Evolutionary conservation across 2,888 invertebrate genomes (phyloP).

Genomic region (Bedellia somnulentella): DNA sequence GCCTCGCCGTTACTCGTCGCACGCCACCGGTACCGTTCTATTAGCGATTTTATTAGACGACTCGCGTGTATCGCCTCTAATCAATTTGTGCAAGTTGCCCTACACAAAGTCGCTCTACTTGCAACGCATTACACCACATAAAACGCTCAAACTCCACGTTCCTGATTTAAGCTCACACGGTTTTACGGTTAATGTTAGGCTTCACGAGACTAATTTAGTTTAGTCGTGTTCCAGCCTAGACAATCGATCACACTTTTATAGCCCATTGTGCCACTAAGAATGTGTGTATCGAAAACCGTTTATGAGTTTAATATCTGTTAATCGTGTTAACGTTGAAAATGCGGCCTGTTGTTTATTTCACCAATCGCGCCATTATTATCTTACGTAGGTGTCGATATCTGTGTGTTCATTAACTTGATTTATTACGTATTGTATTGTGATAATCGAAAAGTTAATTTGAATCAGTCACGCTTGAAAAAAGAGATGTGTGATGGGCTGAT

Average conservation of each 20-base stretch:
- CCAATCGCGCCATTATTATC: too few species aligned
- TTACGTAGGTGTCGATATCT: too few species aligned
- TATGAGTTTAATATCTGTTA: too few species aligned
- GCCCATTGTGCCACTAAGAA: constrained; percentile 3
- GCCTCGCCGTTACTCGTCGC: constrained; percentile 47
- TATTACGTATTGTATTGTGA: too few species aligned
- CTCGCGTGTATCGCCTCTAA: constrained; percentile 50
- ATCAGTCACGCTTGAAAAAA: too few species aligned
- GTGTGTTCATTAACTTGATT: too few species aligned
- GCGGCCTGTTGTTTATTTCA: too few species aligned
- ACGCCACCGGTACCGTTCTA: constrained; percentile 55
- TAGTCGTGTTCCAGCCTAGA: constrained; percentile 7
- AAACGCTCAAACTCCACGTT: constrained; percentile 25
- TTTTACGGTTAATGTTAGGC: constrained; percentile 20
- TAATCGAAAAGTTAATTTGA: too few species aligned
- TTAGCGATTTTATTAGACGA: constrained; percentile 56
- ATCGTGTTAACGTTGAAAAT: too few species aligned
- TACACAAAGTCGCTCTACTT: constrained; percentile 41
- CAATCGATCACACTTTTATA: constrained; percentile 3
- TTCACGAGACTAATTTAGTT: constrained; percentile 13
- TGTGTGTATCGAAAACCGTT: too few species aligned
- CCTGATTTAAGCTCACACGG: constrained; percentile 31
- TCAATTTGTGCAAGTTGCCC: constrained; percentile 43
- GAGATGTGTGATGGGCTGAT: too few species aligned
- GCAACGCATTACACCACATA: constrained; percentile 34